phyloP scores from a whole-genome alignment of 2,888 invertebrate genomes.

The Lypha dubia region DNA sequence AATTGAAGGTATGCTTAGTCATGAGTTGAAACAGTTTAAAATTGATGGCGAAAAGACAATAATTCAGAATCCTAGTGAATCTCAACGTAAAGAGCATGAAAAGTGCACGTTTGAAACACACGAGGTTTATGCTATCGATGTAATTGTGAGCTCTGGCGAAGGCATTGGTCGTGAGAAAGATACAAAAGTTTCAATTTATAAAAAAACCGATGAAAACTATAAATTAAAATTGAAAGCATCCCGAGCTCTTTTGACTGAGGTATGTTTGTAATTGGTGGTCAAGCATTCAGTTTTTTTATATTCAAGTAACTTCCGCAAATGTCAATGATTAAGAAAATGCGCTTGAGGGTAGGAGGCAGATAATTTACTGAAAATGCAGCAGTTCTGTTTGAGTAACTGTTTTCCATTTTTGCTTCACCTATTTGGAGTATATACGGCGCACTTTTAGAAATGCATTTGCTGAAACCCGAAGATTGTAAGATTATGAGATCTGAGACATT shows the following conservation, averaged over 20 bases:
- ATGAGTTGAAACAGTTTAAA: constrained; percentile 97
- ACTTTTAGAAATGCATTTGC: constrained; percentile 66
- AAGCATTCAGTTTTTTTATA: background rate
- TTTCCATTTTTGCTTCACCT: constrained; percentile 65
- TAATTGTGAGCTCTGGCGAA: constrained; percentile 97
- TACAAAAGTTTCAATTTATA: constrained; percentile 97
- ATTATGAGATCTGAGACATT: constrained; percentile 84
- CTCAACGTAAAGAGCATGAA: constrained; percentile 98
- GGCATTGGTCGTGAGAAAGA: constrained; percentile 96
- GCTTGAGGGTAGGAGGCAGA: constrained; percentile 79
- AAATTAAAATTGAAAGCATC: constrained; percentile 98
- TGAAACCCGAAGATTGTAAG: constrained; percentile 81
- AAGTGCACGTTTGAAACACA: constrained; percentile 97
- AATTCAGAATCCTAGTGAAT: constrained; percentile 98
- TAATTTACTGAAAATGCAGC: constrained; percentile 68
- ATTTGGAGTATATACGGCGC: constrained; percentile 72
- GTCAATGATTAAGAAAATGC: constrained; percentile 82
- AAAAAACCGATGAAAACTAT: constrained; percentile 98
- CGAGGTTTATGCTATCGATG: constrained; percentile 99
- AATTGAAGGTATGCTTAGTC: constrained; percentile 97
- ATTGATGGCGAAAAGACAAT: constrained; percentile 99
- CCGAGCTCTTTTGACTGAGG: constrained; percentile 94
- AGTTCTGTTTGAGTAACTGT: constrained; percentile 61
- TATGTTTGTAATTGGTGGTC: constrained; percentile 81
- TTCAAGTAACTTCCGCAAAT: constrained; percentile 16